Conservation (phyloP, 2,888 invertebrate genomes). For the Corbicula japonica region DNA sequence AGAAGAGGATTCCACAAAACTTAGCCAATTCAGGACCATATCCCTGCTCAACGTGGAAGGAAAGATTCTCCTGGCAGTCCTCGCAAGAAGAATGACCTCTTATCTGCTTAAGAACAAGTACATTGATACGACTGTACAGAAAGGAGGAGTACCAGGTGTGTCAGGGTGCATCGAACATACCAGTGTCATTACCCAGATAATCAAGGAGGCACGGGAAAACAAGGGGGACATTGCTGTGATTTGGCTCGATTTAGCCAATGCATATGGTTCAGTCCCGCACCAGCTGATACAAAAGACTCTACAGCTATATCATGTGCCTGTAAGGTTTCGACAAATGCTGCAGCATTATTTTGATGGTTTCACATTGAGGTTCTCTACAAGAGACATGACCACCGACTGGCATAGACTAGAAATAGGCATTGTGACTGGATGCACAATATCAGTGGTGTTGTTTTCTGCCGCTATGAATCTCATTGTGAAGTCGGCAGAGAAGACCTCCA, state of each 20-base stretch:
- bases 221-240: conserved; percentile 41
- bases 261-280: conserved; percentile 51
- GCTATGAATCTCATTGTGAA: too few species aligned
- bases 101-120: conserved; percentile 12
- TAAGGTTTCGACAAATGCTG: neutral
- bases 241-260: conserved; percentile 53
- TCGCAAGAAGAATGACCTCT: conserved; percentile 1
- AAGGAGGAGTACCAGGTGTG: conserved; percentile 19
- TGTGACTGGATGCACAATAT: too few species aligned
- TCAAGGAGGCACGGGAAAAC: conserved; percentile 16
- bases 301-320: conserved; percentile 25
- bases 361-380: too few species aligned
- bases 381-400: too few species aligned
- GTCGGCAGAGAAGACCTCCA: too few species aligned
- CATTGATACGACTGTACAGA: conserved; percentile 11
- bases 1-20: conserved; percentile 16
- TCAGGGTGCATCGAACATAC: conserved; percentile 39
- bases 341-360: too few species aligned
- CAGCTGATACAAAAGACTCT: conserved; percentile 24
- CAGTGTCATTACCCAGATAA: conserved; percentile 7
- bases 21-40: conserved; percentile 54
- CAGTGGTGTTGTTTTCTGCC: too few species aligned
- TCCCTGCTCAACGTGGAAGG: conserved; percentile 51
- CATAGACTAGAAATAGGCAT: conserved; percentile 1
- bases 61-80: conserved; percentile 44